Conservation (phyloP, 2,888 invertebrate species). For the Tillus elongatus region DNA sequence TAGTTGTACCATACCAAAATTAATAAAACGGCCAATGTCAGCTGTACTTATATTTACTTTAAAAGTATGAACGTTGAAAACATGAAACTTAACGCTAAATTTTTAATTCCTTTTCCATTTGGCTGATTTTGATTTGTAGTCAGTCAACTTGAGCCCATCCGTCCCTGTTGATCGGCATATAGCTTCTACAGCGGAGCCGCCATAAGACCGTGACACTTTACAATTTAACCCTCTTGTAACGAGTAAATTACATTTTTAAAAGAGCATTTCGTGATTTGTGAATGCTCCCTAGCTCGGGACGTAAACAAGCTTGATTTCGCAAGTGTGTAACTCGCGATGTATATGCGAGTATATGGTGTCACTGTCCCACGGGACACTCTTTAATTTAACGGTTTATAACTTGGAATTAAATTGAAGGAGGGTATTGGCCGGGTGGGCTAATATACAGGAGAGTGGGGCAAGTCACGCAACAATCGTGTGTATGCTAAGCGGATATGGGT, state of each 20-base stretch:
- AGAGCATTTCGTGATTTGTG: conserved; percentile 27
- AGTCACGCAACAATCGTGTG: conserved; percentile 36
- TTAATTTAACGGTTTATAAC: conserved; percentile 43
- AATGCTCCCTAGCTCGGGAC: conserved; percentile 20
- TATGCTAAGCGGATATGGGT: conserved; percentile 32
- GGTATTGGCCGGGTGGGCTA: conserved; percentile 19
- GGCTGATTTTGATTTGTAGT: no score
- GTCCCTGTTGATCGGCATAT: no score
- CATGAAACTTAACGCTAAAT: no score
- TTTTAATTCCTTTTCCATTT: no score
- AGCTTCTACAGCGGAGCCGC: no score
- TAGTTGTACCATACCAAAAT: no score
- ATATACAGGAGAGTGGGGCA: conserved; percentile 17
- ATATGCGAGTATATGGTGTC: conserved; percentile 22
- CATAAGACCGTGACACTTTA: conserved; percentile 16
- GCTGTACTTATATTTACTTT: no score
- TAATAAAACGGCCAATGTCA: no score
- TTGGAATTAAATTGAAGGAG: conserved; percentile 40
- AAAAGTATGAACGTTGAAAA: no score
- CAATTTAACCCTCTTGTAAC: conserved; percentile 15
- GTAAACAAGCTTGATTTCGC: conserved; percentile 27
- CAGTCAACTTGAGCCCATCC: no score
- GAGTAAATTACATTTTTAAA: conserved; percentile 25
- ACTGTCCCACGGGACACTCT: conserved; percentile 34
- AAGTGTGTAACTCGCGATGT: conserved; percentile 12